A percentile compares a stretch with the other conserved stretches of the same genome.
Evolutionary conservation across 2,888 invertebrate species (phyloP).

Genomic region (Zaprionus bogoriensis): DNA sequence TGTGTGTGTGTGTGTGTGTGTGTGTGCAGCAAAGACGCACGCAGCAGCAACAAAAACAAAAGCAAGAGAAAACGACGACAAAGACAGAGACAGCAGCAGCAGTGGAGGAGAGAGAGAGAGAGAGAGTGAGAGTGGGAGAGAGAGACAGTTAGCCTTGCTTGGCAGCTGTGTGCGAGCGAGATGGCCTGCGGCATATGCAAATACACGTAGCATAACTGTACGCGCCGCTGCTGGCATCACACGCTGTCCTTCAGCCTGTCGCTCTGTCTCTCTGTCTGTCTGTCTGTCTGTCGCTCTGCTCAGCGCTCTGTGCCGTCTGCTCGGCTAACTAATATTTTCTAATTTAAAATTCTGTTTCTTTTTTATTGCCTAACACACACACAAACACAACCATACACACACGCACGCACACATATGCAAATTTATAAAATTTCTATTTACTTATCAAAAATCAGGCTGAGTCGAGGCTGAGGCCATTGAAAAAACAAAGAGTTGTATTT

Average conservation of each 20-base stretch:
- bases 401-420: constrained; percentile 50
- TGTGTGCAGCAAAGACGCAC: constrained; percentile 49
- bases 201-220: constrained; percentile 32
- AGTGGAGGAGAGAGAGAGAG: neutral
- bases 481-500: constrained; percentile 69
- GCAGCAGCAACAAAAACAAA: constrained; percentile 27
- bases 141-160: neutral
- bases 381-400: constrained; percentile 3
- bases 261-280: constrained; percentile 14
- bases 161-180: constrained; percentile 23
- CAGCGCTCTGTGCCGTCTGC: constrained; percentile 43
- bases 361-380: constrained; percentile 58
- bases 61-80: constrained; percentile 24
- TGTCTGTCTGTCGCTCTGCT: constrained; percentile 22
- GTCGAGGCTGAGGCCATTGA: constrained; percentile 49
- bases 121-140: neutral
- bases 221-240: constrained; percentile 52
- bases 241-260: constrained; percentile 5
- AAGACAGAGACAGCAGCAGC: constrained; percentile 35
- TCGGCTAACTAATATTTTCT: constrained; percentile 74
- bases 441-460: constrained; percentile 75
- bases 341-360: constrained; percentile 79
- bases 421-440: constrained; percentile 77
- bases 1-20: constrained; percentile 1
- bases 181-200: constrained; percentile 21